Evolutionary conservation across 2,888 invertebrate genomes (phyloP).

Genomic region (Caenorhabditis sp.): DNA sequence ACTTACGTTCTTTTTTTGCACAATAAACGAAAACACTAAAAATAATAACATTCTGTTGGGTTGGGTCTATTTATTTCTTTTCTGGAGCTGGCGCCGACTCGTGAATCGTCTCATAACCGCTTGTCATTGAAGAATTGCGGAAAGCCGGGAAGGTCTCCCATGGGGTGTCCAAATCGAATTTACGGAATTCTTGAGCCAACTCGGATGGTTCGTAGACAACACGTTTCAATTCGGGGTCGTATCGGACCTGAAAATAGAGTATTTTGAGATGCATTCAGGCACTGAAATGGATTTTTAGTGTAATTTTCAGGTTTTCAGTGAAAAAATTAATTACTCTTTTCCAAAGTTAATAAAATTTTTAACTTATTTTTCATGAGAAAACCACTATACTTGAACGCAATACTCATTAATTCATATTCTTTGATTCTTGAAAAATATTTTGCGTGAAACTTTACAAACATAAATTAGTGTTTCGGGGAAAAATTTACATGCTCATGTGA

Average conservation of each 20-base stretch:
- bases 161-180: constrained; percentile 93
- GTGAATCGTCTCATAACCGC: constrained; percentile 51
- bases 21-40: neutral
- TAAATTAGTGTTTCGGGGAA: too few relatives aligned
- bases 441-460: too few relatives aligned
- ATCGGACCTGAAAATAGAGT: constrained; percentile 86
- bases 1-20: neutral
- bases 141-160: constrained; percentile 94
- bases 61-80: constrained; percentile 11
- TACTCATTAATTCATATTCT: too few relatives aligned
- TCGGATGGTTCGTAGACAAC: constrained; percentile 96
- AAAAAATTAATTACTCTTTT: too few relatives aligned
- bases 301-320: too few relatives aligned
- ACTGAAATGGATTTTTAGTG: neutral
- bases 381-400: too few relatives aligned
- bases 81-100: constrained; percentile 14
- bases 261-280: too few relatives aligned
- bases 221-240: constrained; percentile 94
- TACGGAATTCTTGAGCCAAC: constrained; percentile 94
- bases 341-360: too few relatives aligned
- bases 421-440: too few relatives aligned
- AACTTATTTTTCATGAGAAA: too few relatives aligned
- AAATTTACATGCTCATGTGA: too few relatives aligned
- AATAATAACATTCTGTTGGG: neutral
- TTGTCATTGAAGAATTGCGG: constrained; percentile 60